Base-by-base conservation (phyloP, 2,888 invertebrate species). In the Eristalinus sepulchralis region DNA sequence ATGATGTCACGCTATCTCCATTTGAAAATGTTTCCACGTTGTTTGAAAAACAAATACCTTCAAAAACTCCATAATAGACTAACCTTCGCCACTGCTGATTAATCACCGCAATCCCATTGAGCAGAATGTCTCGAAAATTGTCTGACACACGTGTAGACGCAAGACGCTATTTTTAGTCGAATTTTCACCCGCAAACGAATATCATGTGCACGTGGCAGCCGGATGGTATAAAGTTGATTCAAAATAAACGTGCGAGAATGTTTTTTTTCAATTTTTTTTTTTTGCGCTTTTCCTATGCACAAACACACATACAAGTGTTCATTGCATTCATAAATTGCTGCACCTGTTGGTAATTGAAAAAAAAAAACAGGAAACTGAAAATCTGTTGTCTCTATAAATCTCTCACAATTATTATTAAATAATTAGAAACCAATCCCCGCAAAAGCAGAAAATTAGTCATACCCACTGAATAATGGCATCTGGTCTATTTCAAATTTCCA, bases 401-500 rank as follows among this genome's bases (percentile, higher is more conserved):
- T 77, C 24, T 82, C 55, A 72, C 72, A 78, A 31, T 70, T 83
- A 77, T 71, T 66, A 71, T 82, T 82, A 76, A 76, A 83, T 62
- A 17, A 60, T 80, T 75, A 63, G 39, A 67, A 53, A 68, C 11
- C 47, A 47, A 47, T 17, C 17, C 8, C 33, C 17, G 27, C 27
- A 27, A 55, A 10, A 31, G 22, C 53, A 20, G 67, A 1, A 13
- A 10, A 77, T 83, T 72, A 83, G 83, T 83, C 83, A 83, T 62
- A 36, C 72, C 24, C 63, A 59, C 24, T 71, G 60, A 70, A 83
- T 55, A 62, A 62, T 72, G 80, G 62, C 83, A 83, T 83, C 77
- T 83, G 83, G 83, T 83, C 62, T 68, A 67, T 72, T 83, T 83
- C 77, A 77, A 83, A 72, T 60, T 22, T 60, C 53, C 60, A 67